Conservation (phyloP, 2,888 invertebrate genomes). For the Rhagonycha fulva region DNA sequence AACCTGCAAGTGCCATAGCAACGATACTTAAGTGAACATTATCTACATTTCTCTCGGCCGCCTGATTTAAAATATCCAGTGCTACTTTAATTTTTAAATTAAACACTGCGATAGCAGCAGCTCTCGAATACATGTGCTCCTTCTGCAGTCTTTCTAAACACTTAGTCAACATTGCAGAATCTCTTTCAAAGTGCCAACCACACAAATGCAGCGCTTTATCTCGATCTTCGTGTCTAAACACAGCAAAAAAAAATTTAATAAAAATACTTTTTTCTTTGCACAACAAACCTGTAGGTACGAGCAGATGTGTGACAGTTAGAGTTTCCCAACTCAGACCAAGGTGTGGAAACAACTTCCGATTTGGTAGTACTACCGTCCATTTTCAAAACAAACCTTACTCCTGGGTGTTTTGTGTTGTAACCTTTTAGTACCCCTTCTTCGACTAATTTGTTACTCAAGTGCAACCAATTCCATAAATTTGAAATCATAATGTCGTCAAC, state of each 20-base stretch:
- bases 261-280: not conserved
- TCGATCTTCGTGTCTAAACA: slow-evolving; percentile 70
- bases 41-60: slow-evolving; percentile 53
- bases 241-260: slow-evolving; percentile 34
- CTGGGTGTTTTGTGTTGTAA: slow-evolving; percentile 66
- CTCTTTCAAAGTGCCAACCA: slow-evolving; percentile 87
- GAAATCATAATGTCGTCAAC: slow-evolving; percentile 75
- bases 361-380: slow-evolving; percentile 58
- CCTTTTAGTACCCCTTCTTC: slow-evolving; percentile 67
- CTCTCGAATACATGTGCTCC: slow-evolving; percentile 76
- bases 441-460: slow-evolving; percentile 70
- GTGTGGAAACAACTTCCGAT: slow-evolving; percentile 64
- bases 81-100: slow-evolving; percentile 83
- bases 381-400: slow-evolving; percentile 61
- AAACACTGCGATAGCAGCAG: slow-evolving; percentile 90
- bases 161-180: slow-evolving; percentile 59
- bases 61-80: slow-evolving; percentile 82
- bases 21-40: slow-evolving; percentile 62
- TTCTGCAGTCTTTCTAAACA: slow-evolving; percentile 73
- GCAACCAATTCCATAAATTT: slow-evolving; percentile 84
- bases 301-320: slow-evolving; percentile 57
- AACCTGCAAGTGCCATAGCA: slow-evolving; percentile 85
- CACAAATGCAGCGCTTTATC: slow-evolving; percentile 83
- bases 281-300: slow-evolving; percentile 59
- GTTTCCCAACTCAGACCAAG: slow-evolving; percentile 69